These are phyloP conservation scores for Cryptosula pallasiana DNA, from an alignment of 2,888 invertebrate genomes.

Conservation along the genomic window DNA sequence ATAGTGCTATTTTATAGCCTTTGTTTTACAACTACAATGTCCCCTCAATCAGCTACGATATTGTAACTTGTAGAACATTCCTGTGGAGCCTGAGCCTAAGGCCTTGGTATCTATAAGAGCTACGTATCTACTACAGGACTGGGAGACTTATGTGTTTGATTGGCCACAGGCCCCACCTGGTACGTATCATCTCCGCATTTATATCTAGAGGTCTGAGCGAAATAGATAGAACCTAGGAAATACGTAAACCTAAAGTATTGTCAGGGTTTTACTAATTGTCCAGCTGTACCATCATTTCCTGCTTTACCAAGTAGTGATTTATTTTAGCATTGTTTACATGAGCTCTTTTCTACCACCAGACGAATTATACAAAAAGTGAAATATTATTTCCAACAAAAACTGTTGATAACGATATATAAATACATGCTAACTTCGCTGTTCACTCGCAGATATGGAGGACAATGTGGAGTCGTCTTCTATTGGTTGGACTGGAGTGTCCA, in stretches of 20 bases:
- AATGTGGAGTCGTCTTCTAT: conserved; percentile 58
- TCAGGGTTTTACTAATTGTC: too few relatives aligned
- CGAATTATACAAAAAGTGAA: too few relatives aligned
- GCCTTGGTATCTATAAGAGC: conserved; percentile 70
- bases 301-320: too few relatives aligned
- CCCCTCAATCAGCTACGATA: not conserved
- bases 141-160: conserved; percentile 32
- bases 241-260: too few relatives aligned
- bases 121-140: conserved; percentile 62
- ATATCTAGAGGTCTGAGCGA: not conserved
- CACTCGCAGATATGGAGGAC: conserved; percentile 56
- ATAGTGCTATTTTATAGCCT: too few relatives aligned
- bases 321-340: too few relatives aligned
- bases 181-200: conserved; percentile 28
- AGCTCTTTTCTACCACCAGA: too few relatives aligned
- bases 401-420: too few relatives aligned
- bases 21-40: too few relatives aligned
- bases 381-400: too few relatives aligned
- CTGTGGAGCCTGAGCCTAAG: conserved; percentile 53
- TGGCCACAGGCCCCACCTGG: conserved; percentile 53
- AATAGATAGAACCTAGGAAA: too few relatives aligned
- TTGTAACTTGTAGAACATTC: conserved; percentile 13
- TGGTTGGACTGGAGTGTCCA: conserved; percentile 57
- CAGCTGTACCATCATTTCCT: too few relatives aligned
- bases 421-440: not conserved